Conservation (phyloP, 2,888 invertebrate species). For the Amphipyra berbera region DNA sequence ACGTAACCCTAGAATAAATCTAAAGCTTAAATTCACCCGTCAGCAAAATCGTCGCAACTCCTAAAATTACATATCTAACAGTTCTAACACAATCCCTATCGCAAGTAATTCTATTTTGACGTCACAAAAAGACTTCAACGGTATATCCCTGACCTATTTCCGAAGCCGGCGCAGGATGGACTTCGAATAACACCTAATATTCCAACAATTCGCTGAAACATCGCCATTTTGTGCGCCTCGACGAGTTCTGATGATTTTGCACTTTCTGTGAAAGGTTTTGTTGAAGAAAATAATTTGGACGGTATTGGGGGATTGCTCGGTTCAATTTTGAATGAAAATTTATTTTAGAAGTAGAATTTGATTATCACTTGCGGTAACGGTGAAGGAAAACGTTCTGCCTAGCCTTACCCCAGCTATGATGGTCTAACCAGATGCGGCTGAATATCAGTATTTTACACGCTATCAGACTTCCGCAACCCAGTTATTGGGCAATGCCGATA, state of each 20-base stretch:
- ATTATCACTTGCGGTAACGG: too few species aligned
- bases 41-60: background rate
- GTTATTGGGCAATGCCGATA: too few species aligned
- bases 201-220: slow-evolving; percentile 22
- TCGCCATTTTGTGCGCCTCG: slow-evolving; percentile 29
- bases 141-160: slow-evolving; percentile 45
- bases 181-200: slow-evolving; percentile 35
- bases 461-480: too few species aligned
- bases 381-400: too few species aligned
- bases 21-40: too few species aligned
- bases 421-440: too few species aligned
- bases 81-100: slow-evolving; percentile 7
- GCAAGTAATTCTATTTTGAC: slow-evolving; percentile 40
- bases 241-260: slow-evolving; percentile 44
- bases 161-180: slow-evolving; percentile 2
- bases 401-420: too few species aligned
- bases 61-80: slow-evolving; percentile 10
- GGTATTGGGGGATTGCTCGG: background rate
- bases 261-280: slow-evolving; percentile 26
- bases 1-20: too few species aligned
- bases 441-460: too few species aligned
- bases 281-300: slow-evolving; percentile 1
- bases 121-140: slow-evolving; percentile 17
- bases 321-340: too few species aligned
- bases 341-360: too few species aligned